phyloP scores from a whole-genome alignment of 2,797 vertebrate genomes.

The Chelon labrosus region DNA sequence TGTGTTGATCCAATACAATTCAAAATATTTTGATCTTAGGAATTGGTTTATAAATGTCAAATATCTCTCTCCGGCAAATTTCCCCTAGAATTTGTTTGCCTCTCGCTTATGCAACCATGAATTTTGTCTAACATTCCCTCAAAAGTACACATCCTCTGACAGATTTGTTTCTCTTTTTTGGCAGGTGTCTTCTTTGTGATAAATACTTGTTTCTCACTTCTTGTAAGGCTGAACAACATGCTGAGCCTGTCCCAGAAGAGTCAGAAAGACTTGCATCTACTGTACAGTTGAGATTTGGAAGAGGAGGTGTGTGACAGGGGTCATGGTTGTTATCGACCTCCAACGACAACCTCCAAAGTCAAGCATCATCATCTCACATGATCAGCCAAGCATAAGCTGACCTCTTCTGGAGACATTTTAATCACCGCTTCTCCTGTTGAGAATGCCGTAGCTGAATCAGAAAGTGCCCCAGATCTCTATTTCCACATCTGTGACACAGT shows the following conservation, averaged over 20 bases:
- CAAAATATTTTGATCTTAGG: too few relatives aligned
- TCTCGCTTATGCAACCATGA: background rate
- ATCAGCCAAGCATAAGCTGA: slow-evolving; percentile 3
- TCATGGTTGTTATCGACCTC: background rate
- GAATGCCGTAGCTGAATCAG: slow-evolving; percentile 32
- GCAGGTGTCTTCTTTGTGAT: background rate
- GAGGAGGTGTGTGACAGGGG: background rate
- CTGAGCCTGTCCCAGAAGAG: background rate
- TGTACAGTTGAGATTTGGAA: background rate
- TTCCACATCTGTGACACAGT: slow-evolving; percentile 57
- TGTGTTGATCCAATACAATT: too few relatives aligned
- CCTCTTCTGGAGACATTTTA: slow-evolving; percentile 12
- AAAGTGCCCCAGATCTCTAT: slow-evolving; percentile 48
- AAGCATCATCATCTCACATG: background rate
- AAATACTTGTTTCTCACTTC: background rate
- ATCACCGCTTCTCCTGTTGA: slow-evolving; percentile 11
- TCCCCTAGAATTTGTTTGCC: slow-evolving; percentile 1
- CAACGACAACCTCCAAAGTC: background rate
- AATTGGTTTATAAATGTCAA: background rate
- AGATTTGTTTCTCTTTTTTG: background rate
- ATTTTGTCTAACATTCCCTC: background rate
- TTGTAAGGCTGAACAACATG: background rate
- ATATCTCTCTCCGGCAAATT: background rate
- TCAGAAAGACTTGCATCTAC: background rate
- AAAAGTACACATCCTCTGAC: background rate